Base-by-base conservation (phyloP, 1,140 invertebrate species). In the Streblospio benedicti region DNA sequence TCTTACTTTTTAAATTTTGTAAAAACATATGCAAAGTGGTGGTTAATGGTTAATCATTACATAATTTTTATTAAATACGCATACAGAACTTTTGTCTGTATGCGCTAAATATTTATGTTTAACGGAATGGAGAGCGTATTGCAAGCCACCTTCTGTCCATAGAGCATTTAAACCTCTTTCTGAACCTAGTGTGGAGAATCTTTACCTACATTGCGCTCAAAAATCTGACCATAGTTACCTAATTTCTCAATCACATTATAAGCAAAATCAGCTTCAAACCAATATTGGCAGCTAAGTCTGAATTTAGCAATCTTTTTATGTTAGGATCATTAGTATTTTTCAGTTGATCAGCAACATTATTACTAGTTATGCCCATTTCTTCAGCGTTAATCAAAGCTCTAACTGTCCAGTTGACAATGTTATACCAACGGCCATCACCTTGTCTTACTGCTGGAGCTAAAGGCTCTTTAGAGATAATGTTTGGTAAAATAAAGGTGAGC, bases 401-500 rank as follows among this genome's bases (percentile, higher is more conserved):
- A 4, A 59, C 4, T 2, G 30, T 23, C 55, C 58, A 59, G 30
- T 32, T 16, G 4, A 59, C 58, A 27, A 59, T 31, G 30, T 60
- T 45, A 54, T 18, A n/a, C 55, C 58, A 59, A 14, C 18, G 12
- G 4, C 38, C 30, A 14, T 60, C 58, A 54, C 33, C 58, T 30
- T 59, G 55, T 12, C 55, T 53, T n/a, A 32, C 23, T 12, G 32
- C 23, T 28, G 55, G 58, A 2, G 51, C 58, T 54, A 58, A 54
- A n/a, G 58, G 55, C 28, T 60, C 55, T 30, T 59, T 59, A 20
- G 58, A 59, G 12, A 60, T 60, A 16, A 14, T 14, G 14, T 32
- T 49, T 20, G 30, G 58, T 20, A 18, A 45, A 9, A 9, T 20
- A 20, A 23, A 45, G 18, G 43, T 45, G 25, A 60, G 23, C 16